Percentiles rank a stretch among this genome's conserved stretches.
Conservation (phyloP, 2,888 invertebrate species). For the Chrysomela aeneicollis region DNA sequence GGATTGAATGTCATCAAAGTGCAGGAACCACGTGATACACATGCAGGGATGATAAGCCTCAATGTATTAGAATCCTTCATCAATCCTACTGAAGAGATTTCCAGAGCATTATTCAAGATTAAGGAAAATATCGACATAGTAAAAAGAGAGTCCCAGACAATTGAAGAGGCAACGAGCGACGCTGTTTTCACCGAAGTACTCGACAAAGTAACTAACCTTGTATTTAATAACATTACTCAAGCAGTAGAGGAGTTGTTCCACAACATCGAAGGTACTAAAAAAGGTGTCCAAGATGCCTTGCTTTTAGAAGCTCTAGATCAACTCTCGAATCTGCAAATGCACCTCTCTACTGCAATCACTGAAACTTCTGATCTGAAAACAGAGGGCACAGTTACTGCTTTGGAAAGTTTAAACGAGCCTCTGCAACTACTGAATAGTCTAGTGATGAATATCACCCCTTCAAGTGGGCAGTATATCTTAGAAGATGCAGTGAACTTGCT, state of each 20-base stretch:
- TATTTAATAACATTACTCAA: conserved; percentile 55
- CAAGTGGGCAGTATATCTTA: conserved; percentile 48
- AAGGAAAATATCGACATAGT: conserved; percentile 40
- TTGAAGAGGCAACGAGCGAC: conserved; percentile 41
- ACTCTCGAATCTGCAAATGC: conserved; percentile 56
- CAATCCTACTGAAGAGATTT: conserved; percentile 53
- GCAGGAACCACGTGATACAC: conserved; percentile 46
- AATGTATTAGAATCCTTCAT: conserved; percentile 54
- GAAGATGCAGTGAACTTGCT: conserved; percentile 55
- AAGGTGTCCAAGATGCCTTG: conserved; percentile 49
- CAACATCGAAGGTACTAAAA: conserved; percentile 57
- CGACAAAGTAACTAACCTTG: conserved; percentile 58
- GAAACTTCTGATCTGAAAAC: conserved; percentile 51
- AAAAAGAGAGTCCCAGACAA: conserved; percentile 22
- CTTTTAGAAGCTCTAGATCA: conserved; percentile 56
- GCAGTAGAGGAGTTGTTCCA: conserved; percentile 56
- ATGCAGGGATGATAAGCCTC: conserved; percentile 46
- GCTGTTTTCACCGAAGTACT: conserved; percentile 58
- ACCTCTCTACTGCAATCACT: conserved; percentile 52
- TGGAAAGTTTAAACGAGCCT: conserved; percentile 64
- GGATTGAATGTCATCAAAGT: conserved; percentile 65
- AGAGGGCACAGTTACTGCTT: conserved; percentile 58
- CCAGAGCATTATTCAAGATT: conserved; percentile 53
- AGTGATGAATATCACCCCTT: conserved; percentile 51
- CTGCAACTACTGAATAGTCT: conserved; percentile 60